Conservation (phyloP, 1,140 invertebrate species). For the Semibalanus balanoides region DNA sequence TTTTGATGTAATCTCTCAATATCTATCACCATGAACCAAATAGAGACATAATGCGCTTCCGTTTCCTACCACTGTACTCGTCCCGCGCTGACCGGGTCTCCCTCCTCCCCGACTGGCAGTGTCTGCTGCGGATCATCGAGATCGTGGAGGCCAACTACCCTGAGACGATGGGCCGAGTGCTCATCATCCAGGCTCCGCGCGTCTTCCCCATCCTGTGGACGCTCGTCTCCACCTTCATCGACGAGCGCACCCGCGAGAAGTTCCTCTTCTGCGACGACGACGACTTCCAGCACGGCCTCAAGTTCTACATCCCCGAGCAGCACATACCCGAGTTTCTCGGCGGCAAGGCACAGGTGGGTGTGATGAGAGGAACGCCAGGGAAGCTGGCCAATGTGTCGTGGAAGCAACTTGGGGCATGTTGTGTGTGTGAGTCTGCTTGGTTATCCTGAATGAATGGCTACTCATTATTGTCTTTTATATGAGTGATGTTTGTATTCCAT, state of each 20-base stretch:
- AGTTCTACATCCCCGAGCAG: conserved; percentile 71
- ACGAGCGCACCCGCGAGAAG: conserved; percentile 87
- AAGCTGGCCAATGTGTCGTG: no score
- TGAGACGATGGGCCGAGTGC: conserved; percentile 79
- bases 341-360: conserved; percentile 31
- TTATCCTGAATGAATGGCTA: no score
- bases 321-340: conserved; percentile 84
- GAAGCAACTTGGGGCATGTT: no score
- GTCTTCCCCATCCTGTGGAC: conserved; percentile 97
- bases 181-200: conserved; percentile 73
- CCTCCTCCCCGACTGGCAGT: conserved; percentile 25
- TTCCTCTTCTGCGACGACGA: conserved; percentile 86
- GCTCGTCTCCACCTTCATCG: conserved; percentile 89
- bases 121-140: conserved; percentile 81
- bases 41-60: no score
- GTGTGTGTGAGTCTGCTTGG: no score
- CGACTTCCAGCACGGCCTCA: conserved; percentile 62
- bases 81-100: no score
- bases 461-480: no score
- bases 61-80: no score
- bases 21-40: no score
- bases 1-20: no score
- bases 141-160: conserved; percentile 89
- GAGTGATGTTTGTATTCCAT: no score
- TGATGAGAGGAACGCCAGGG: no score